phyloP scores from a whole-genome alignment of 1,140 invertebrate species.

The Zaprionus davidi region DNA sequence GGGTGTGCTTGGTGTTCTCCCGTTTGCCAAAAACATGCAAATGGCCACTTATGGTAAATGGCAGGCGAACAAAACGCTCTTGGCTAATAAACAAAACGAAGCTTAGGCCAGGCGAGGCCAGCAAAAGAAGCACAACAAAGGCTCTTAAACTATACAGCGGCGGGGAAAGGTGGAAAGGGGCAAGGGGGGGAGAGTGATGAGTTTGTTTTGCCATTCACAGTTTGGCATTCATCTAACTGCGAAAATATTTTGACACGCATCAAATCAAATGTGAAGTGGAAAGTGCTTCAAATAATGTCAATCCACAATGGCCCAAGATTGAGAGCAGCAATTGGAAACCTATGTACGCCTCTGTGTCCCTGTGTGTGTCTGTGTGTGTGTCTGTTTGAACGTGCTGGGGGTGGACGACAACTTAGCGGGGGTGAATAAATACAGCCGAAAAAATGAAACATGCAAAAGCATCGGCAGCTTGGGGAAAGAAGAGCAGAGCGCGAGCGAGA shows the following conservation, averaged over 20 bases:
- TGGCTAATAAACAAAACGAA: constrained; percentile 73
- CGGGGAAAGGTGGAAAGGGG: constrained; percentile 3
- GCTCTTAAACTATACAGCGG: constrained; percentile 10
- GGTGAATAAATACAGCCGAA: constrained; percentile 30
- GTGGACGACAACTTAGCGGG: not conserved
- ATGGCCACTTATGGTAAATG: constrained; percentile 70
- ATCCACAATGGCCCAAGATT: constrained; percentile 54
- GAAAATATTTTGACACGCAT: constrained; percentile 70
- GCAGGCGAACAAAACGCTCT: constrained; percentile 59
- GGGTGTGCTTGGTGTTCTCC: constrained; percentile 8
- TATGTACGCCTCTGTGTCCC: not conserved
- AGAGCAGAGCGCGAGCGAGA: not conserved
- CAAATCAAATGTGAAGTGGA: constrained; percentile 60
- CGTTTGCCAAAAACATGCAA: constrained; percentile 68
- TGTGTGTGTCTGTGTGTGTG: not conserved
- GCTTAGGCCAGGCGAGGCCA: constrained; percentile 51
- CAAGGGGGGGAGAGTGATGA: not conserved
- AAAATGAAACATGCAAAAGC: constrained; percentile 62
- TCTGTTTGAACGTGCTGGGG: not conserved
- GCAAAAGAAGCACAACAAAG: constrained; percentile 10
- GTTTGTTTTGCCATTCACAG: constrained; percentile 17
- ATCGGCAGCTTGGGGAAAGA: constrained; percentile 21
- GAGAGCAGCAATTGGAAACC: constrained; percentile 33
- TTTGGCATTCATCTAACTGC: constrained; percentile 36
- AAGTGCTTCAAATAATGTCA: constrained; percentile 74